These are phyloP conservation scores for Drosophila prosaltans DNA, from an alignment of 1,140 invertebrate genomes.

Conservation along the genomic window DNA sequence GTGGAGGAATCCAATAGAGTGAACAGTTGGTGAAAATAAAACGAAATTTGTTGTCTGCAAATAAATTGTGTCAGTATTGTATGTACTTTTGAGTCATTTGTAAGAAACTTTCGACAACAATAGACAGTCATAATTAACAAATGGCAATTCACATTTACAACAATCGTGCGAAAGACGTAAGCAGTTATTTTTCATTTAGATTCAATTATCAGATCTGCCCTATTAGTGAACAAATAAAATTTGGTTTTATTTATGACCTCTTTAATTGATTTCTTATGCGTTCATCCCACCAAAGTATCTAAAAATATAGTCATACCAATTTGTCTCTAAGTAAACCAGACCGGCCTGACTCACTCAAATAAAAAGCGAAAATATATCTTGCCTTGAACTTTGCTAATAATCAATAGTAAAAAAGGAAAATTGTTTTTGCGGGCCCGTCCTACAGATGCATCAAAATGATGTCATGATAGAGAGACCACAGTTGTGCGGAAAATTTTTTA, in stretches of 20 bases:
- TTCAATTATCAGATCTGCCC: conserved; percentile 2
- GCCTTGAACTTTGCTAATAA: conserved; percentile 66
- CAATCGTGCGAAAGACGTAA: background rate
- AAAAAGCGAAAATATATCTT: background rate
- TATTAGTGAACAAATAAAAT: conserved; percentile 19
- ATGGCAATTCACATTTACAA: background rate
- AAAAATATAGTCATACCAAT: conserved; percentile 28
- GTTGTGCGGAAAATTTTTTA: conserved; percentile 27
- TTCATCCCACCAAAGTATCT: conserved; percentile 18
- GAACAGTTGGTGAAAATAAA: conserved; percentile 14
- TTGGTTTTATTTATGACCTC: conserved; percentile 19
- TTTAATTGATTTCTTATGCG: conserved; percentile 42
- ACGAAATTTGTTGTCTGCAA: conserved; percentile 8
- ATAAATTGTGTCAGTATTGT: conserved; percentile 15
- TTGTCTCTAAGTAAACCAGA: background rate
- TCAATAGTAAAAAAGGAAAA: conserved; percentile 49
- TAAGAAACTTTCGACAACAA: too few relatives aligned
- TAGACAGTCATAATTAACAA: too few relatives aligned
- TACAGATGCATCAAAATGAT: conserved; percentile 61
- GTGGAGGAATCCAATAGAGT: conserved; percentile 37
- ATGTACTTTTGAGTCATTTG: background rate
- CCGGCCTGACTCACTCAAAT: conserved; percentile 42
- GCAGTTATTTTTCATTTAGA: background rate
- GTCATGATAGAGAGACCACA: conserved; percentile 40
- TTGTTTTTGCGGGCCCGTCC: conserved; percentile 37